These are phyloP conservation scores for Parnassius apollo DNA, from an alignment of 2,888 invertebrate genomes.

Conservation along the genomic window DNA sequence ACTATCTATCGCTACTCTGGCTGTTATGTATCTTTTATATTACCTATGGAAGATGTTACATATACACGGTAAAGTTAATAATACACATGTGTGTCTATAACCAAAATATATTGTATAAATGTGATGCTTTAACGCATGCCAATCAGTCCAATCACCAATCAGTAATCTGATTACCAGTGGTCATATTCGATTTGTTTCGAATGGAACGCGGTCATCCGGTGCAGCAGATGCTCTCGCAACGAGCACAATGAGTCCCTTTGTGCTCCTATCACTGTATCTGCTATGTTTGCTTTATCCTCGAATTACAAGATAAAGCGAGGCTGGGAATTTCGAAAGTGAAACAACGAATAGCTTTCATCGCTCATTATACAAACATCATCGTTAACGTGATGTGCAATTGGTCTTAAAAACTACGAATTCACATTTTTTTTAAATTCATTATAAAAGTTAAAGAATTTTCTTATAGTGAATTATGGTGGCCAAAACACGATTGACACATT, in stretches of 20 bases:
- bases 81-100: not conserved
- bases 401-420: no score
- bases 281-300: conserved; percentile 5
- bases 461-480: no score
- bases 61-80: no score
- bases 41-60: no score
- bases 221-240: conserved; percentile 52
- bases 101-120: conserved; percentile 4
- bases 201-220: conserved; percentile 43
- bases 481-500: no score
- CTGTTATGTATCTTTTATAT: no score
- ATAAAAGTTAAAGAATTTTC: no score
- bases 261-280: conserved; percentile 48
- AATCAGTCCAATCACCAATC: no score
- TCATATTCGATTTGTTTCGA: conserved; percentile 55
- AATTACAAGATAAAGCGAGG: not conserved
- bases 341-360: not conserved
- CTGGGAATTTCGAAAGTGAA: conserved; percentile 9
- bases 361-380: no score
- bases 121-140: conserved; percentile 12
- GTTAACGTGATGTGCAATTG: no score
- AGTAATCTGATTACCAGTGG: conserved; percentile 53
- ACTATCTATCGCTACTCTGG: no score
- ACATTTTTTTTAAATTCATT: no score
- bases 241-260: conserved; percentile 60